A percentile compares a stretch with the other conserved stretches of the same genome.
Evolutionary conservation across 2,888 invertebrate genomes (phyloP).

Genomic region (Agonopterix alstromeriana): DNA sequence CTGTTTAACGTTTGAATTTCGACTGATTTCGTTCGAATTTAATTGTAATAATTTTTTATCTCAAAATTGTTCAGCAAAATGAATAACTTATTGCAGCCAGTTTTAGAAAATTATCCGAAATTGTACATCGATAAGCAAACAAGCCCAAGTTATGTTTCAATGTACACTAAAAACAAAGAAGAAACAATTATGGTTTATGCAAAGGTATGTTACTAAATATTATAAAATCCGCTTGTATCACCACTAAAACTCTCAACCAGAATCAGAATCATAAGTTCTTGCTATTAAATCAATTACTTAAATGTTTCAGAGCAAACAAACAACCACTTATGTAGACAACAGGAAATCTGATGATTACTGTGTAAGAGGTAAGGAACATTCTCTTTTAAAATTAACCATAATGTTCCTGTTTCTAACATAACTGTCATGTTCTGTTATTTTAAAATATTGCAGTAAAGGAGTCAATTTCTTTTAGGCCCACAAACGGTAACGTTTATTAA

Average conservation of each 20-base stretch:
- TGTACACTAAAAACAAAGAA: conserved; percentile 43
- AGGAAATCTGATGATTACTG: conserved; percentile 22
- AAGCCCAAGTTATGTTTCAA: conserved; percentile 57
- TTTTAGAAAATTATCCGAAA: conserved; percentile 44
- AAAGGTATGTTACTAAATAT: conserved; percentile 32
- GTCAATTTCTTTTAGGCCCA: too few relatives aligned
- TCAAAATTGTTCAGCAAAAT: conserved; percentile 18
- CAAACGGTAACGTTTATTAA: too few relatives aligned
- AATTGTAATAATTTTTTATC: too few relatives aligned
- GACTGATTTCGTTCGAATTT: too few relatives aligned
- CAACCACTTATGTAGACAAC: conserved; percentile 13
- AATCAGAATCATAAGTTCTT: background rate
- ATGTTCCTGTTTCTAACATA: too few relatives aligned
- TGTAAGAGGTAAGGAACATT: conserved; percentile 30
- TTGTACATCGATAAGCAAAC: conserved; percentile 44
- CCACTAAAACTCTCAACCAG: too few relatives aligned
- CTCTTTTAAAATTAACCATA: too few relatives aligned
- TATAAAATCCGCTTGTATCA: background rate
- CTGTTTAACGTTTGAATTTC: too few relatives aligned
- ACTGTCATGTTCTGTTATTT: too few relatives aligned
- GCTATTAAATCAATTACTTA: background rate
- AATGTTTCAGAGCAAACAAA: conserved; percentile 37
- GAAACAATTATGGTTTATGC: conserved; percentile 47
- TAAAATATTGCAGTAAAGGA: too few relatives aligned
- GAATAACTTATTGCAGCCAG: conserved; percentile 35